Base-by-base conservation (phyloP, 1,140 invertebrate genomes). In the Maconellicoccus hirsutus region DNA sequence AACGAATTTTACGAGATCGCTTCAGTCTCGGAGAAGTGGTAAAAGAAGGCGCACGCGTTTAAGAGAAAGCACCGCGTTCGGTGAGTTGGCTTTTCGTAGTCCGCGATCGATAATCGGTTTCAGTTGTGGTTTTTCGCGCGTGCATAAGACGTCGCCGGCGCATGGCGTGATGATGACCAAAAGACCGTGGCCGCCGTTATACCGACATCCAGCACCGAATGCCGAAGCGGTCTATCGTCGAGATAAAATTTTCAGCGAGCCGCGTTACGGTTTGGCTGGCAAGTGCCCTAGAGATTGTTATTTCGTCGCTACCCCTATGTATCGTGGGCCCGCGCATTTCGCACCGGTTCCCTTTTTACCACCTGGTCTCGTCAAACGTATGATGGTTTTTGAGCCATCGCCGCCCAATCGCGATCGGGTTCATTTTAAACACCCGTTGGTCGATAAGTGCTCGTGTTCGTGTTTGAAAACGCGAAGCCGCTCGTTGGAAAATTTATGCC, bases 111-210 rank as follows among this genome's bases (percentile, higher is more conserved):
- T 33, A 33, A 33, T 33, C 29, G 29, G 29, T 66, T 26, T 66
- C 25, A 66, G 25, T 66, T 66, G 61, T 66, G 61, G 42, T 52
- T 52, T 52, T 52, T 52, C 42, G 42, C 42, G 42, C 61, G 61
- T 66, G 10, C 8, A 25, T 22, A 14, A 23, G 61, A 10, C 61
- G 19, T 66, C 61, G 10, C 3, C 25, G 19, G 61, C 25, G 61
- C 10, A 66, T 25, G 21, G 61, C 25, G 25, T 26, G 25, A 66
- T 66, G 61, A 69, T 70, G 71, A 38, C 71, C 38, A 70, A 77
- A 78, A 79, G 83, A 76, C 82, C 85, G 2, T 86, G 85, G 84
- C 84, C 85, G 0, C 82, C 85, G 74, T 80, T 85, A 76, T 83
- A 85, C 75, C 79, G 84, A 0, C 84, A 79, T 2, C 75, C 76